These are phyloP conservation scores for Aphaenogaster rudis DNA, from an alignment of 1,140 invertebrate species.

Conservation along the genomic window DNA sequence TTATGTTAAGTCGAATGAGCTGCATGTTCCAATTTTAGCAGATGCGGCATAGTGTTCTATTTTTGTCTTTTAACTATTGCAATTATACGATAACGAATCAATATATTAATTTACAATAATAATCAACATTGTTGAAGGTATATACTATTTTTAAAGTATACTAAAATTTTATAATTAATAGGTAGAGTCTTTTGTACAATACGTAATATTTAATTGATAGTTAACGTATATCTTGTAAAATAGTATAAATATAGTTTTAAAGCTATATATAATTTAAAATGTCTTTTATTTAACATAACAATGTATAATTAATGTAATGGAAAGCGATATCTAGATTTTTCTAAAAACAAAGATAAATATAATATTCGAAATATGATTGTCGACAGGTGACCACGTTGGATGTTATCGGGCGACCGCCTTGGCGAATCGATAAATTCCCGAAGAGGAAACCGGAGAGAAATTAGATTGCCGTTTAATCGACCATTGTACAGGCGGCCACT, in stretches of 20 bases:
- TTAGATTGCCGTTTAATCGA: constrained; percentile 47
- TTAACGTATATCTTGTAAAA: background rate
- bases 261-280: background rate
- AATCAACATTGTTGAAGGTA: background rate
- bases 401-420: constrained; percentile 39
- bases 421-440: constrained; percentile 53
- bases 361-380: constrained; percentile 40
- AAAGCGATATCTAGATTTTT: background rate
- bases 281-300: background rate
- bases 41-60: background rate
- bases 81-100: background rate
- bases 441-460: constrained; percentile 40
- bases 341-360: constrained; percentile 1
- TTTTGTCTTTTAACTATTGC: background rate
- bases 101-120: constrained; percentile 1
- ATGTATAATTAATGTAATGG: background rate
- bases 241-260: background rate
- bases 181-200: background rate
- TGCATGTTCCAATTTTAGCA: background rate
- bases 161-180: constrained; percentile 1
- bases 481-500: constrained; percentile 6
- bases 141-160: background rate
- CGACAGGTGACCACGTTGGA: constrained; percentile 23
- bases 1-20: background rate
- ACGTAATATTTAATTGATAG: background rate